phyloP scores from a whole-genome alignment of 2,888 invertebrate genomes.

The Tipula confusa region DNA sequence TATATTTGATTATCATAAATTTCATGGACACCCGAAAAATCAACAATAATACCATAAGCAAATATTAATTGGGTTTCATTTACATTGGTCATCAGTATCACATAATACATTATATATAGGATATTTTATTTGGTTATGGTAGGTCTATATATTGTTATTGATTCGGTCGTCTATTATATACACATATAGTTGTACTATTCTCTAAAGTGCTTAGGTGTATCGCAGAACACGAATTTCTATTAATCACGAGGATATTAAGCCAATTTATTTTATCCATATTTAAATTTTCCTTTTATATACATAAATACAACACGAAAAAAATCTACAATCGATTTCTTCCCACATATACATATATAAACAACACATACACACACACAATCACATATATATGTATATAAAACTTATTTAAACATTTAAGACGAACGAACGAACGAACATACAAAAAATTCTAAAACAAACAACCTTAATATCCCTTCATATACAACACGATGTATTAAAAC shows the following conservation, averaged over 20 bases:
- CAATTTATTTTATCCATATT: neutral
- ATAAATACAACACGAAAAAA: neutral
- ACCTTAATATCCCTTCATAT: neutral
- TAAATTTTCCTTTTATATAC: neutral
- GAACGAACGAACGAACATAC: neutral
- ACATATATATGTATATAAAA: neutral
- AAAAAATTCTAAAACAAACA: neutral
- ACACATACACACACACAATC: neutral
- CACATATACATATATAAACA: neutral
- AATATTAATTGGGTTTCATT: constrained; percentile 20
- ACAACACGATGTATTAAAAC: neutral
- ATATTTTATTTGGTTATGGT: neutral
- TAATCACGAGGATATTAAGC: neutral
- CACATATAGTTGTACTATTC: neutral
- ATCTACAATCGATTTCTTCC: constrained; percentile 3
- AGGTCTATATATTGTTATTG: neutral
- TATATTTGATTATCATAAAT: constrained; percentile 26
- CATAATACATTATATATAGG: neutral
- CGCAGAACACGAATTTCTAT: no score
- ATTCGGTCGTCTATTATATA: neutral
- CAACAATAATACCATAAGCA: constrained; percentile 8
- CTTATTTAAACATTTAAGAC: neutral
- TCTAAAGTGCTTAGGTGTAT: neutral
- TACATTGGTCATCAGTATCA: constrained; percentile 13
- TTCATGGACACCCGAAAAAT: constrained; percentile 20